Conservation (phyloP, 2,888 invertebrate species). For the Plemyria rubiginata region DNA sequence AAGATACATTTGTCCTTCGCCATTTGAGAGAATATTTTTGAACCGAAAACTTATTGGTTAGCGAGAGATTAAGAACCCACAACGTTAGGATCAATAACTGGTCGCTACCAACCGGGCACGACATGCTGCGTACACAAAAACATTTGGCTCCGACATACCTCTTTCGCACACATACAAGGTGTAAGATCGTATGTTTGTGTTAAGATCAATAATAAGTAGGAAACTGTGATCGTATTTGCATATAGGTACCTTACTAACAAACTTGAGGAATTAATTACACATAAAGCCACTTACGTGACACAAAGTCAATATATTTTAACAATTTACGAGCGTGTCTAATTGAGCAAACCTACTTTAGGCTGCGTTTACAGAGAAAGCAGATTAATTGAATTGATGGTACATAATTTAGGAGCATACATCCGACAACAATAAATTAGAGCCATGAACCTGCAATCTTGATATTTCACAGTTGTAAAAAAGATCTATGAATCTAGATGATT, state of each 20-base stretch:
- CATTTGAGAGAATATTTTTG: too few species aligned
- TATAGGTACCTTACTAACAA: slow-evolving; percentile 8
- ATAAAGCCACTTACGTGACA: slow-evolving; percentile 23
- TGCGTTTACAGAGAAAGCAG: background rate
- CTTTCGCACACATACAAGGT: background rate
- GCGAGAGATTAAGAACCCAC: too few species aligned
- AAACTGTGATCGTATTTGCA: slow-evolving; percentile 32
- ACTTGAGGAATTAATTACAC: slow-evolving; percentile 29
- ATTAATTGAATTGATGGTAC: background rate
- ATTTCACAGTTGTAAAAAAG: too few species aligned
- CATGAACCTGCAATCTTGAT: too few species aligned
- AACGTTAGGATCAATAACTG: too few species aligned
- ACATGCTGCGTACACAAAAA: too few species aligned
- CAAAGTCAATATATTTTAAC: slow-evolving; percentile 22
- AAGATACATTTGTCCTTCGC: too few species aligned
- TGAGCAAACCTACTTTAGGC: slow-evolving; percentile 8
- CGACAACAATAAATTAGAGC: too few species aligned
- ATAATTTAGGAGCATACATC: too few species aligned
- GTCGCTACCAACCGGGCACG: too few species aligned
- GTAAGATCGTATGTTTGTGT: slow-evolving; percentile 4
- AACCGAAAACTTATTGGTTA: too few species aligned
- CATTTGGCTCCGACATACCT: background rate
- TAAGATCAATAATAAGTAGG: slow-evolving; percentile 29
- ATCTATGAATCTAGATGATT: too few species aligned
- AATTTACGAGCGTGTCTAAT: slow-evolving; percentile 10